Evolutionary conservation across 1,140 invertebrate species (phyloP).

Genomic region (Neodiprion fabricii): DNA sequence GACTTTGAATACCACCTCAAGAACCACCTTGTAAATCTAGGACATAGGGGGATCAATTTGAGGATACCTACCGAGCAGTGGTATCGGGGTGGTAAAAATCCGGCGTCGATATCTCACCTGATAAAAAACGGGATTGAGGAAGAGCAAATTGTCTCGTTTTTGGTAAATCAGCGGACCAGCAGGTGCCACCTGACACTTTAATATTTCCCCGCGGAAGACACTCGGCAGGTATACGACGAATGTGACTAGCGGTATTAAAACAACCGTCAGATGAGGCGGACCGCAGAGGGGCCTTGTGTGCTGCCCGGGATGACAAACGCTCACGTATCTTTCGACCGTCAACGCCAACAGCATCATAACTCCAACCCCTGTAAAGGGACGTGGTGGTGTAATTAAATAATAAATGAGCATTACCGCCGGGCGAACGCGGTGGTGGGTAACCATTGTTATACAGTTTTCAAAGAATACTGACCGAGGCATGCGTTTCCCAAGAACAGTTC

Average conservation of each 20-base stretch:
- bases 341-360: conserved; percentile 82
- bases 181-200: conserved; percentile 61
- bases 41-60: conserved; percentile 30
- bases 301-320: conserved; percentile 77
- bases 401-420: neutral
- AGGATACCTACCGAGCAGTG: neutral
- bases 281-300: conserved; percentile 67
- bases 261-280: conserved; percentile 67
- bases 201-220: conserved; percentile 68
- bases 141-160: conserved; percentile 64
- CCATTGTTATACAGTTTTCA: no score
- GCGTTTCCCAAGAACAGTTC: conserved; percentile 79
- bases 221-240: conserved; percentile 72
- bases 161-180: conserved; percentile 64
- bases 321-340: conserved; percentile 81
- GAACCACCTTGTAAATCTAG: conserved; percentile 67
- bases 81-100: neutral
- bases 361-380: conserved; percentile 65
- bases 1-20: conserved; percentile 73
- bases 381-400: neutral
- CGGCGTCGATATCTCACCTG: conserved; percentile 47
- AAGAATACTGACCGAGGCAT: conserved; percentile 66
- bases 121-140: conserved; percentile 64
- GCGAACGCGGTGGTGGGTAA: neutral
- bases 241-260: conserved; percentile 67